Percentiles rank a stretch among this genome's conserved stretches.
phyloP scores from a whole-genome alignment of 1,140 invertebrate genomes.

The Euglossa dilemma region DNA sequence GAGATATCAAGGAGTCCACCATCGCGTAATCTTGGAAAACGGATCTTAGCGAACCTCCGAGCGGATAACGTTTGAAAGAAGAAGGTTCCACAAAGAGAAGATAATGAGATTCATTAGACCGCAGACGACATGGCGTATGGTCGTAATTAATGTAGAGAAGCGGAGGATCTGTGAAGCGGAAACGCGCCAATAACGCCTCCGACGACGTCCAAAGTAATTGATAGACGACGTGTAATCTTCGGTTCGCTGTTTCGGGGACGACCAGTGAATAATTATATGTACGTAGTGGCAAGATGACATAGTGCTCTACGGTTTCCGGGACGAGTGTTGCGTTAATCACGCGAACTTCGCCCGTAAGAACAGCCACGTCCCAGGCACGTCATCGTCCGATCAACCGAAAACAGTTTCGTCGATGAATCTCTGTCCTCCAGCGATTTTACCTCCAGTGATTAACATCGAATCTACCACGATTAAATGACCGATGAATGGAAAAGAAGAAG shows the following conservation, averaged over 20 bases:
- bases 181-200: slow-evolving; percentile 15
- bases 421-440: background rate
- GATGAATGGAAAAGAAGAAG: too few species aligned
- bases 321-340: slow-evolving; percentile 40
- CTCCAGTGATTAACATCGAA: too few species aligned
- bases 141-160: slow-evolving; percentile 50
- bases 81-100: background rate
- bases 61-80: background rate
- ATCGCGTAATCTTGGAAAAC: background rate
- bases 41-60: background rate
- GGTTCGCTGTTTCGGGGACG: slow-evolving; percentile 50
- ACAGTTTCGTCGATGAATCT: background rate
- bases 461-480: too few species aligned
- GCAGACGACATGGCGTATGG: background rate
- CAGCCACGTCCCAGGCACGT: too few species aligned
- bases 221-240: slow-evolving; percentile 64
- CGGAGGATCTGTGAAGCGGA: background rate
- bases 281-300: slow-evolving; percentile 49
- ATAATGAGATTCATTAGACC: slow-evolving; percentile 30
- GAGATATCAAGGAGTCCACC: background rate
- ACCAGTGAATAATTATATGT: slow-evolving; percentile 65
- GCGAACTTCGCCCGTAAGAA: background rate
- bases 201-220: slow-evolving; percentile 55
- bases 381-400: background rate
- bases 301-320: slow-evolving; percentile 32